Evolutionary conservation across 2,113 vertebrate species (phyloP).

Genomic region (Eurypyga helias): DNA sequence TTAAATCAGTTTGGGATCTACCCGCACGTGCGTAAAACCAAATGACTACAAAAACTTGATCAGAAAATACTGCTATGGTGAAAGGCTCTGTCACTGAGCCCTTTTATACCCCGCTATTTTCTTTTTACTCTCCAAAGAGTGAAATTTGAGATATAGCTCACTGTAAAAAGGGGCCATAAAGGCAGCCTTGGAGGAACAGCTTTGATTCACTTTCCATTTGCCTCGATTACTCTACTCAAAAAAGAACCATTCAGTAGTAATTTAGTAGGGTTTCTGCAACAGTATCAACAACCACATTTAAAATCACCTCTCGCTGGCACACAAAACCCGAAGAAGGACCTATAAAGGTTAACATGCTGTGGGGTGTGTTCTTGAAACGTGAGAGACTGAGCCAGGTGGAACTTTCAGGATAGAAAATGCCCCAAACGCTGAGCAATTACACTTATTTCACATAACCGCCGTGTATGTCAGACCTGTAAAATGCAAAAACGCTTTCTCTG

Average conservation of each 20-base stretch:
- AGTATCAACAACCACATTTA: conserved; percentile 39
- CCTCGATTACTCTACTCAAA: neutral
- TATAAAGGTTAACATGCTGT: conserved; percentile 49
- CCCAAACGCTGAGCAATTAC: neutral
- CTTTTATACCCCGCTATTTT: neutral
- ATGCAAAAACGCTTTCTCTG: neutral
- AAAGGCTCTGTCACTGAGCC: neutral
- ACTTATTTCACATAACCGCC: neutral
- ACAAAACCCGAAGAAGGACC: conserved; percentile 40
- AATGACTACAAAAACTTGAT: neutral
- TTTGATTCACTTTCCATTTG: neutral
- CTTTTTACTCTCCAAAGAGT: neutral
- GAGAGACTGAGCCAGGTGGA: neutral
- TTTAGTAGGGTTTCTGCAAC: conserved; percentile 43
- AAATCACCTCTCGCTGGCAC: conserved; percentile 18
- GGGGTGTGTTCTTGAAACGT: conserved; percentile 27
- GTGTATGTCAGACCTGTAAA: neutral
- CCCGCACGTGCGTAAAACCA: rapidly evolving
- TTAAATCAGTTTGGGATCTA: neutral
- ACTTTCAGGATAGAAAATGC: neutral
- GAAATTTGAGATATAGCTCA: neutral
- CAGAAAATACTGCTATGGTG: rapidly evolving
- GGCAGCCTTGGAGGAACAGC: neutral
- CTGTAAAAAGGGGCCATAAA: neutral
- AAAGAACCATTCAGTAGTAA: conserved; percentile 37